Percentiles rank a stretch among this genome's conserved stretches.
These are phyloP conservation scores for Trachelipus rathkii DNA, from an alignment of 1,140 invertebrate species.

Conservation along the genomic window DNA sequence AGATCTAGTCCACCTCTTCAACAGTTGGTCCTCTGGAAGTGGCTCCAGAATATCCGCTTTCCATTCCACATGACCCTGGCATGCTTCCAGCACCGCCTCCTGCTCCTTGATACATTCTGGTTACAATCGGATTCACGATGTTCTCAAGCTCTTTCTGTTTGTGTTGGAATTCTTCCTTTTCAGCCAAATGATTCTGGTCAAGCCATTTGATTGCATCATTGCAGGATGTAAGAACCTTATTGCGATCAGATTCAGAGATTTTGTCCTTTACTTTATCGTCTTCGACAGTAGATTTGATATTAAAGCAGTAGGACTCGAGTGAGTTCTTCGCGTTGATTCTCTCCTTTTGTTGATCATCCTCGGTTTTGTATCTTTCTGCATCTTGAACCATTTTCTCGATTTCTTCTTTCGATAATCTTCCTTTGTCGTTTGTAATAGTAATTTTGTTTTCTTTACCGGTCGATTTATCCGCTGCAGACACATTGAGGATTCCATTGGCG, in stretches of 20 bases:
- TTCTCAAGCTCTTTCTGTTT: slow-evolving; percentile 51
- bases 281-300: slow-evolving; percentile 83
- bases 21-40: slow-evolving; percentile 82
- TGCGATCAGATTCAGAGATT: slow-evolving; percentile 58
- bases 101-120: slow-evolving; percentile 46
- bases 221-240: slow-evolving; percentile 55
- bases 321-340: slow-evolving; percentile 68
- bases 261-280: slow-evolving; percentile 55
- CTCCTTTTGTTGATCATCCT: slow-evolving; percentile 59
- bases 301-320: slow-evolving; percentile 95
- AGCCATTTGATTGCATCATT: slow-evolving; percentile 53
- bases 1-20: slow-evolving; percentile 94
- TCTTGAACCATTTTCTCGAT: slow-evolving; percentile 55
- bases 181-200: slow-evolving; percentile 52
- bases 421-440: slow-evolving; percentile 58
- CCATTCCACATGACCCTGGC: slow-evolving; percentile 24
- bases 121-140: slow-evolving; percentile 49
- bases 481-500: slow-evolving; percentile 74
- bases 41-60: slow-evolving; percentile 51
- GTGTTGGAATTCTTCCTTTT: slow-evolving; percentile 53
- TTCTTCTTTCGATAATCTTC: slow-evolving; percentile 52
- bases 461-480: slow-evolving; percentile 70
- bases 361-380: slow-evolving; percentile 49
- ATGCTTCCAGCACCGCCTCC: slow-evolving; percentile 41
- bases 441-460: slow-evolving; percentile 72